Evolutionary conservation across 2,113 vertebrate genomes (phyloP).

Genomic region (Trogon melanurus): DNA sequence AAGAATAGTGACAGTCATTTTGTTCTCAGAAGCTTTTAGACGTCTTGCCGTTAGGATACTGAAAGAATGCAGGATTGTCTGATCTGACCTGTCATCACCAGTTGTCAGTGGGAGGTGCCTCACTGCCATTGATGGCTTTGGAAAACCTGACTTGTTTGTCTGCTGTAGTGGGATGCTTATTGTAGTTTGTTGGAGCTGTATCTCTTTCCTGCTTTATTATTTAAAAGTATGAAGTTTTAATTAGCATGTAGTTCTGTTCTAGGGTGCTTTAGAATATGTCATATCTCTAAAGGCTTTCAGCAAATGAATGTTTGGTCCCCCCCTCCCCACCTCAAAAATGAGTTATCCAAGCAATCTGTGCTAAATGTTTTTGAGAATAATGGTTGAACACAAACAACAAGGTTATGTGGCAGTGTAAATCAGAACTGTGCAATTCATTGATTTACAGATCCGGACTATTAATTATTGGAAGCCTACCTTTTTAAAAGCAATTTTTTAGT

Average conservation of each 20-base stretch:
- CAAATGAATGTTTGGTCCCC: not conserved
- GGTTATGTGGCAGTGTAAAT: conserved; percentile 4
- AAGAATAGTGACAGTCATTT: conserved; percentile 28
- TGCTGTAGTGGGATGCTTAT: not conserved
- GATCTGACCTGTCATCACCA: not conserved
- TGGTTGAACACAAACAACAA: not conserved
- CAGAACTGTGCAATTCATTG: not conserved
- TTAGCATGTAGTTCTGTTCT: not conserved
- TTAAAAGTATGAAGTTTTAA: conserved; percentile 26
- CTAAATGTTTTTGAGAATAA: not conserved
- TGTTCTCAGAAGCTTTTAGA: conserved; percentile 40
- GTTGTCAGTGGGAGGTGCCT: not conserved
- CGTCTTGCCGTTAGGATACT: conserved; percentile 14
- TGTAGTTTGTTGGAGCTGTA: not conserved
- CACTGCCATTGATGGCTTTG: not conserved
- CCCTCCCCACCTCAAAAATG: not conserved
- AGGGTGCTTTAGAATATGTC: not conserved
- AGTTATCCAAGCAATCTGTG: conserved; percentile 17
- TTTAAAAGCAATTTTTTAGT: conserved; percentile 59
- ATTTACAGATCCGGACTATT: conserved; percentile 7
- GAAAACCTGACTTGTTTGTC: not conserved
- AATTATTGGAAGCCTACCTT: conserved; percentile 36
- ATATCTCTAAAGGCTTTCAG: not conserved
- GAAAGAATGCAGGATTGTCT: not conserved
- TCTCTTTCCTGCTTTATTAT: not conserved